Conservation (phyloP, 2,113 vertebrate species). For the Alethe diademata region DNA sequence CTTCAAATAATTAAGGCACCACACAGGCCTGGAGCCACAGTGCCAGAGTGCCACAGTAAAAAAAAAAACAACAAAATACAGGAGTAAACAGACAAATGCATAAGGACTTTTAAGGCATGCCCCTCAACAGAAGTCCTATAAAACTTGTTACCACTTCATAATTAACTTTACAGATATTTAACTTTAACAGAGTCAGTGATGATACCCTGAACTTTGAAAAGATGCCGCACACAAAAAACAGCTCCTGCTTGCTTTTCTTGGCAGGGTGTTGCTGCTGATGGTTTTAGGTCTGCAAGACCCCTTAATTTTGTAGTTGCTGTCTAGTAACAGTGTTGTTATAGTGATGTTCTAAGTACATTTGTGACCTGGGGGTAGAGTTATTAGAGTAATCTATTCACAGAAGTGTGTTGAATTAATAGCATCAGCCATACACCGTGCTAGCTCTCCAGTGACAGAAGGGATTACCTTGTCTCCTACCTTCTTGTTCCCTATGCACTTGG, state of each 20-base stretch:
- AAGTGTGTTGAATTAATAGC: background rate
- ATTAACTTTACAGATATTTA: background rate
- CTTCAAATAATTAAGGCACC: background rate
- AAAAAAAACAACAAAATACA: background rate
- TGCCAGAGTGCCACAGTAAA: background rate
- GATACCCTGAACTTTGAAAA: background rate
- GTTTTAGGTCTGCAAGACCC: background rate
- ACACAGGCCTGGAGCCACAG: background rate
- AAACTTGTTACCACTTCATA: accelerated
- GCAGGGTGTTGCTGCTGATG: background rate
- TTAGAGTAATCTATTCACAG: background rate
- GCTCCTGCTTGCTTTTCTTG: background rate
- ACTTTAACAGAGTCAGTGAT: background rate
- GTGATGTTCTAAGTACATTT: background rate
- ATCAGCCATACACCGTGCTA: background rate
- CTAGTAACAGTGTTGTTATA: background rate
- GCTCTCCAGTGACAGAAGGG: background rate
- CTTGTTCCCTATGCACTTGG: background rate
- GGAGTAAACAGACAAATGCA: background rate
- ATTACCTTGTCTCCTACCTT: background rate
- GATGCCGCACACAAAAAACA: background rate
- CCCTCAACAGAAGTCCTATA: background rate
- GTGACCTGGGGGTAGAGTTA: background rate
- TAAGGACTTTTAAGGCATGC: background rate
- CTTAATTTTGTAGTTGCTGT: background rate